Evolutionary conservation across 2,113 vertebrate genomes (phyloP).

Genomic region (Pleuronectes platessa): DNA sequence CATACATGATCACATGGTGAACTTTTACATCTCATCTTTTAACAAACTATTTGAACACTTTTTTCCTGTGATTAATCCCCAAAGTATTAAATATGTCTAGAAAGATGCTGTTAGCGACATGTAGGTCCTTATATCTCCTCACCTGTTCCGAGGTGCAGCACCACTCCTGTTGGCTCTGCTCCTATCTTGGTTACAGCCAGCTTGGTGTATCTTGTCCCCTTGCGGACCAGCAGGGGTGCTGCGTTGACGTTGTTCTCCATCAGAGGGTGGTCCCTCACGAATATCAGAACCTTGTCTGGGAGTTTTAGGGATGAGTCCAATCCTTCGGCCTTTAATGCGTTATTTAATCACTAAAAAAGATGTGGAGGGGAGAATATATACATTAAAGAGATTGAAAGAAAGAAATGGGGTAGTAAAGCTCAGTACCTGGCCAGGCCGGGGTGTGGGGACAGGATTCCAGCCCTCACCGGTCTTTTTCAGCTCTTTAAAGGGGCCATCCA

Average conservation of each 20-base stretch:
- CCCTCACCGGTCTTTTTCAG: conserved; percentile 85
- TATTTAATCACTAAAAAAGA: conserved; percentile 84
- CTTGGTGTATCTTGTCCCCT: conserved; percentile 84
- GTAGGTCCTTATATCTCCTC: conserved; percentile 16
- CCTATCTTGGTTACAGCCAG: conserved; percentile 79
- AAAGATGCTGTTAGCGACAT: too few relatives aligned
- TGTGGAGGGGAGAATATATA: background rate
- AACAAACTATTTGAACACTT: background rate
- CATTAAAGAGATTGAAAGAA: background rate
- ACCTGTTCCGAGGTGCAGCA: conserved; percentile 90
- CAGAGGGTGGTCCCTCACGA: conserved; percentile 88
- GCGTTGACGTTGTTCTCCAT: conserved; percentile 85
- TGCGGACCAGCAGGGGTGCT: conserved; percentile 83
- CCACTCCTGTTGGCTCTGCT: conserved; percentile 64
- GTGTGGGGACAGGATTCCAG: conserved; percentile 86
- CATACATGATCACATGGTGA: conserved; percentile 40
- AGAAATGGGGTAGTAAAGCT: background rate
- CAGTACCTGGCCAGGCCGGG: conserved; percentile 86
- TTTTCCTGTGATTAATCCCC: too few relatives aligned
- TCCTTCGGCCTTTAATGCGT: conserved; percentile 78
- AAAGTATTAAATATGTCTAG: too few relatives aligned
- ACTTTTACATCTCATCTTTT: background rate
- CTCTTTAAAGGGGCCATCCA: too few relatives aligned
- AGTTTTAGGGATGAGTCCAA: conserved; percentile 86
- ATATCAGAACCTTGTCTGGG: conserved; percentile 90